phyloP scores from a whole-genome alignment of 1,140 invertebrate species.

The Zaprionus kolodkinae region DNA sequence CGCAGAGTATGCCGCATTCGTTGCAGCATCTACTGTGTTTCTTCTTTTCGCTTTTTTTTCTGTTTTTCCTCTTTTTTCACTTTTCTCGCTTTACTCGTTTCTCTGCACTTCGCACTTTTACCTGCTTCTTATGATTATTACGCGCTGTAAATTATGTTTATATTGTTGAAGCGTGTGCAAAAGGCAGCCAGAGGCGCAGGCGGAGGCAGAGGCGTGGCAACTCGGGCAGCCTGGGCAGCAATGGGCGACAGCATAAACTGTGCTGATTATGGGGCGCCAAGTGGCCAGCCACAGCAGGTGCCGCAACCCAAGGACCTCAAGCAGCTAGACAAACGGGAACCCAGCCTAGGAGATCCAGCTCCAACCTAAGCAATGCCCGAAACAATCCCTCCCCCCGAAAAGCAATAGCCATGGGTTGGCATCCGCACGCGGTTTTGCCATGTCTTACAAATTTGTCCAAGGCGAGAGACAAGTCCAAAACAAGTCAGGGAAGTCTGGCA shows the following conservation, averaged over 20 bases:
- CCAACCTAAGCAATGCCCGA: too few species aligned
- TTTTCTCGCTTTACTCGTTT: neutral
- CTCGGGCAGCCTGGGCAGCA: neutral
- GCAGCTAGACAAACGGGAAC: neutral
- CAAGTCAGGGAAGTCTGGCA: neutral
- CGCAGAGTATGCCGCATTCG: conserved; percentile 12
- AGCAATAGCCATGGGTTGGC: conserved; percentile 28
- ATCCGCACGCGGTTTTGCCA: conserved; percentile 10
- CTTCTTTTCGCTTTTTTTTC: neutral
- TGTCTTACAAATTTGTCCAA: neutral
- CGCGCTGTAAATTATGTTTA: conserved; percentile 66
- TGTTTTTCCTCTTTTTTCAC: neutral
- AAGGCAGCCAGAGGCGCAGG: conserved; percentile 22
- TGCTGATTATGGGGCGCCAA: conserved; percentile 62
- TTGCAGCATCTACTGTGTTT: neutral
- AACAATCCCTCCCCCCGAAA: neutral
- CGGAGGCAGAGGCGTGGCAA: conserved; percentile 9
- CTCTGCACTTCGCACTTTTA: conserved; percentile 47
- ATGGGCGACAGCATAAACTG: conserved; percentile 63
- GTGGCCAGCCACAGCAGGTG: conserved; percentile 21
- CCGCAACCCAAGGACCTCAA: too few species aligned
- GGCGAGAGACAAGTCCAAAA: conserved; percentile 7
- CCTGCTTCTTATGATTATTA: conserved; percentile 64
- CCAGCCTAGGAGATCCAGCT: neutral
- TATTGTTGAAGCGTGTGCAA: conserved; percentile 54